Evolutionary conservation across 2,888 invertebrate species (phyloP).

Genomic region (Agrilus mali): DNA sequence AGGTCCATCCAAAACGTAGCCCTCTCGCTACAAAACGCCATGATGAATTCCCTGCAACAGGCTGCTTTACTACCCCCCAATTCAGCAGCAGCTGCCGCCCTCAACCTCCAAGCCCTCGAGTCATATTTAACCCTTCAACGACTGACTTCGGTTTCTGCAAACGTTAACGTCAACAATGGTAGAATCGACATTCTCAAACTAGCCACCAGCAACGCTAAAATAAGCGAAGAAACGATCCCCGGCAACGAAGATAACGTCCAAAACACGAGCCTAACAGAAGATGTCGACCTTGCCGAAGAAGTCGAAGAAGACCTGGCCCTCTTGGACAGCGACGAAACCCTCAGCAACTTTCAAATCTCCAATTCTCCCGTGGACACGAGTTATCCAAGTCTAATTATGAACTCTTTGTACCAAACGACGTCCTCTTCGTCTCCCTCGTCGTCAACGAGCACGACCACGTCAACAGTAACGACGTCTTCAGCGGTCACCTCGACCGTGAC

Average conservation of each 20-base stretch:
- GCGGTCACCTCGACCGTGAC: slow-evolving; percentile 32
- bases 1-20: slow-evolving; percentile 58
- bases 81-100: slow-evolving; percentile 71
- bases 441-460: slow-evolving; percentile 36
- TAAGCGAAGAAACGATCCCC: slow-evolving; percentile 24
- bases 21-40: slow-evolving; percentile 69
- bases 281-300: slow-evolving; percentile 56
- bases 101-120: slow-evolving; percentile 75
- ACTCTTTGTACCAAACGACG: slow-evolving; percentile 49
- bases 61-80: slow-evolving; percentile 71
- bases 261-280: slow-evolving; percentile 38
- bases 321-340: slow-evolving; percentile 56
- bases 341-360: slow-evolving; percentile 42
- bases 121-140: slow-evolving; percentile 75
- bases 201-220: slow-evolving; percentile 37
- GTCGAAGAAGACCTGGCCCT: slow-evolving; percentile 63
- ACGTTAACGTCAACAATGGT: slow-evolving; percentile 25
- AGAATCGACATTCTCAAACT: slow-evolving; percentile 55
- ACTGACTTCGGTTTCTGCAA: slow-evolving; percentile 55
- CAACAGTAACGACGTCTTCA: slow-evolving; percentile 27
- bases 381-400: slow-evolving; percentile 58
- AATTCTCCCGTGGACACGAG: slow-evolving; percentile 51
- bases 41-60: slow-evolving; percentile 74
- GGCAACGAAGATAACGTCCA: slow-evolving; percentile 23
- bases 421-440: slow-evolving; percentile 39